A percentile compares a stretch with the other conserved stretches of the same genome.
phyloP scores from a whole-genome alignment of 2,113 vertebrate genomes.

The Phalacrocorax aristotelis region DNA sequence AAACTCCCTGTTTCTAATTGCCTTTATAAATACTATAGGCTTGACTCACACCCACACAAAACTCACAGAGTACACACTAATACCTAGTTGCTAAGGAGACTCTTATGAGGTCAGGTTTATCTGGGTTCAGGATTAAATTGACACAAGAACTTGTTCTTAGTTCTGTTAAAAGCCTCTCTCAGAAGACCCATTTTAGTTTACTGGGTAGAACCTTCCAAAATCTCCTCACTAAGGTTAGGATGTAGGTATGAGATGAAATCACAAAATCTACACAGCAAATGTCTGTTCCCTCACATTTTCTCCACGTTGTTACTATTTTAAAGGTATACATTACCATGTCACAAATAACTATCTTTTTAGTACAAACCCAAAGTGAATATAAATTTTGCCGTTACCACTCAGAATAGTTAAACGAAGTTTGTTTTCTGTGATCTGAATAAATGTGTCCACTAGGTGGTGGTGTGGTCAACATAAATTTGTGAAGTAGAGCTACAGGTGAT shows the following conservation, averaged over 20 bases:
- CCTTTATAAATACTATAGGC: not conserved
- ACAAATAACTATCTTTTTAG: not conserved
- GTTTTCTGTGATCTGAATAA: not conserved
- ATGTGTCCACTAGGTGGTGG: constrained; percentile 44
- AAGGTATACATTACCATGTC: not conserved
- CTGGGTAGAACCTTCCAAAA: not conserved
- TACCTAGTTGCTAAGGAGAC: not conserved
- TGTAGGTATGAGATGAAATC: not conserved
- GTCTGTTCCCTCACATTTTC: not conserved
- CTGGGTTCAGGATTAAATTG: not conserved
- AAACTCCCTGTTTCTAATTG: not conserved
- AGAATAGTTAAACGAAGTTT: accelerated
- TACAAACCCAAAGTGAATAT: not conserved
- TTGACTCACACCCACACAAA: not conserved
- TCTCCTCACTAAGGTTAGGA: not conserved
- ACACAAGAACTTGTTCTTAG: not conserved
- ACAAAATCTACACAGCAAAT: not conserved
- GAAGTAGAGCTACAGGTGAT: not conserved
- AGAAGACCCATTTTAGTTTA: not conserved
- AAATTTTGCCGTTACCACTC: accelerated
- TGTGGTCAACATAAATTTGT: not conserved
- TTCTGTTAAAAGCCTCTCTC: not conserved
- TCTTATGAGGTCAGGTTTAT: not conserved
- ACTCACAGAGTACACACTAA: not conserved
- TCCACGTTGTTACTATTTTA: not conserved